These are phyloP conservation scores for Onychostruthus taczanowskii DNA, from an alignment of 2,113 vertebrate genomes.

Conservation along the genomic window DNA sequence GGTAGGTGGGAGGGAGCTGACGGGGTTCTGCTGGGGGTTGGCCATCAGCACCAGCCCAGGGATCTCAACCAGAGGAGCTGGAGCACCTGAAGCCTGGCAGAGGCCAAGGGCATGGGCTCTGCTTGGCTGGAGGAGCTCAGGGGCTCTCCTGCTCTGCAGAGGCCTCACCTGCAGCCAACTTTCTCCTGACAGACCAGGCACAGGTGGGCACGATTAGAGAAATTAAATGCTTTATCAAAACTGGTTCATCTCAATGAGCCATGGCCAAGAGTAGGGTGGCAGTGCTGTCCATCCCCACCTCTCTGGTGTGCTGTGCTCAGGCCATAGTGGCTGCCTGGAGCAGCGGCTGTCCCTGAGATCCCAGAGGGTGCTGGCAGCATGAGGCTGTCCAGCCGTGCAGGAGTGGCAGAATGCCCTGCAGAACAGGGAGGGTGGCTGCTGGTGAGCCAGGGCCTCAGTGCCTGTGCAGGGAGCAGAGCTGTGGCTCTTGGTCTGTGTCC, in stretches of 20 bases:
- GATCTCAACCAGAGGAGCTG: not conserved
- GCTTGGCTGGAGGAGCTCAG: not conserved
- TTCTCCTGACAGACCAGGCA: not conserved
- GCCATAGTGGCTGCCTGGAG: not conserved
- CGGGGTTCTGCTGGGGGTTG: not conserved
- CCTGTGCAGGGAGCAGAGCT: not conserved
- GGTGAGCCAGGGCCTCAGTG: not conserved
- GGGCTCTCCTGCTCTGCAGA: accelerated
- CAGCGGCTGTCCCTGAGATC: not conserved
- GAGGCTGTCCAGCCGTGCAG: not conserved
- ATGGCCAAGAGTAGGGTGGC: not conserved
- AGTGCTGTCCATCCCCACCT: not conserved
- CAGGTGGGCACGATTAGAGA: not conserved
- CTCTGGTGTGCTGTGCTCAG: not conserved
- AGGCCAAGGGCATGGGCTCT: accelerated
- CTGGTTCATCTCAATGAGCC: not conserved
- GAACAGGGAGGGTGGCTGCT: not conserved
- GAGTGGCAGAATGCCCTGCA: not conserved
- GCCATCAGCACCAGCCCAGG: not conserved
- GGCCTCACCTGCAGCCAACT: not conserved
- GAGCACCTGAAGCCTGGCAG: not conserved
- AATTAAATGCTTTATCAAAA: not conserved
- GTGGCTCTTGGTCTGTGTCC: not conserved
- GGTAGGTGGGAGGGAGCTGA: not conserved
- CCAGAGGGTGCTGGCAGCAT: accelerated